Conservation (phyloP, 2,113 vertebrate species). For the Zingel zingel region DNA sequence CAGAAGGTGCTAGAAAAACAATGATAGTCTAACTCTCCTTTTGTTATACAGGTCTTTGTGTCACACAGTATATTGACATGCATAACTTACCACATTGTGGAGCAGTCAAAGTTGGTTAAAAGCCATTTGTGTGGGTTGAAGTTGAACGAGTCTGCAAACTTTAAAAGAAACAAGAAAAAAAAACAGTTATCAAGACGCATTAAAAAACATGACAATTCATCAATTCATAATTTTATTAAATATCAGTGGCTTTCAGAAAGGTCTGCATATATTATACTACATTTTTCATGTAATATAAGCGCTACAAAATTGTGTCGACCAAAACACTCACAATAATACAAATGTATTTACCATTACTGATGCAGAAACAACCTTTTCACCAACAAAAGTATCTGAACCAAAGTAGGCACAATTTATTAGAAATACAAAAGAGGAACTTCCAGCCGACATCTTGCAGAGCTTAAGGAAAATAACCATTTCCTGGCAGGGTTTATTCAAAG, state of each 20-base stretch:
- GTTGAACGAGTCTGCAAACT: conserved; percentile 98
- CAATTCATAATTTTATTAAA: background rate
- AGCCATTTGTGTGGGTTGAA: conserved; percentile 99
- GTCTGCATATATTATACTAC: background rate
- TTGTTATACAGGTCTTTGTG: background rate
- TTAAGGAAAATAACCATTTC: conserved; percentile 41
- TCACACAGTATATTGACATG: background rate
- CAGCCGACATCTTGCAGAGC: conserved; percentile 7
- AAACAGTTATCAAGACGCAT: background rate
- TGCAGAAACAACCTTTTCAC: conserved; percentile 11
- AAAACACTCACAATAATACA: background rate
- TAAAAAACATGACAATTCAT: background rate
- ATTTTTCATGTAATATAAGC: no score
- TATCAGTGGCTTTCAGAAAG: background rate
- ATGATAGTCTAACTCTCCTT: background rate
- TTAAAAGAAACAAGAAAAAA: conserved; percentile 37
- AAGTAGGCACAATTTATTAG: conserved; percentile 54
- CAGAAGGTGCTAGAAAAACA: background rate
- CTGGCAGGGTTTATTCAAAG: conserved; percentile 33
- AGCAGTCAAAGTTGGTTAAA: conserved; percentile 97
- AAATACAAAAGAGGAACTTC: conserved; percentile 69
- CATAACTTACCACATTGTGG: conserved; percentile 93
- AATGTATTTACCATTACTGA: background rate
- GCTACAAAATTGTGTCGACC: background rate
- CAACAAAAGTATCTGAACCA: conserved; percentile 32